Evolutionary conservation across 2,888 invertebrate genomes (phyloP).

Genomic region (Blastobasis adustella): DNA sequence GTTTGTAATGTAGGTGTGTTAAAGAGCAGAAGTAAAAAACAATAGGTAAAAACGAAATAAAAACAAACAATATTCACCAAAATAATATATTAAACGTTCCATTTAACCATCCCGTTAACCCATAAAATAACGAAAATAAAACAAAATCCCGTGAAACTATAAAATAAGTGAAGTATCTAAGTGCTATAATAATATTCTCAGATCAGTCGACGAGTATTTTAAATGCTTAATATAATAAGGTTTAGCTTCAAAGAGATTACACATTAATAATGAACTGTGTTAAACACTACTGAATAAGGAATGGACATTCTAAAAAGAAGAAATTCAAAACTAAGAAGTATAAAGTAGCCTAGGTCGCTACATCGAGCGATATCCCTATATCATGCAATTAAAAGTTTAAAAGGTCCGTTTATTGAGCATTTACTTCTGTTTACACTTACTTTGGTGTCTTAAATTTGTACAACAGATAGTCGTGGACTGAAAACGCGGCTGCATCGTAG

Average conservation of each 20-base stretch:
- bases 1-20: slow-evolving; percentile 25
- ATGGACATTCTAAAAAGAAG: slow-evolving; percentile 49
- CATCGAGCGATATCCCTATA: slow-evolving; percentile 1
- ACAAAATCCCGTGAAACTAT: too few species aligned
- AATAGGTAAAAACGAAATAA: neutral
- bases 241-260: slow-evolving; percentile 33
- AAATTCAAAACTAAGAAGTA: slow-evolving; percentile 23
- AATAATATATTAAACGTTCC: too few species aligned
- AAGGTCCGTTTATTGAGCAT: slow-evolving; percentile 53
- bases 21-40: slow-evolving; percentile 18
- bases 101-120: too few species aligned
- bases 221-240: slow-evolving; percentile 50
- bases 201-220: slow-evolving; percentile 55
- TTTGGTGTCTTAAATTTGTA: slow-evolving; percentile 20
- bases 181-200: slow-evolving; percentile 37
- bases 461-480: slow-evolving; percentile 14
- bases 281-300: slow-evolving; percentile 54
- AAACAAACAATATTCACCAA: neutral
- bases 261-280: too few species aligned
- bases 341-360: slow-evolving; percentile 26
- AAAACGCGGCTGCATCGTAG: slow-evolving; percentile 8
- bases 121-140: too few species aligned
- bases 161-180: slow-evolving; percentile 20
- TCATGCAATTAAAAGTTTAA: slow-evolving; percentile 67
- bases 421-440: slow-evolving; percentile 25